Evolutionary conservation across 2,113 vertebrate genomes (phyloP), one percentile per base, ranked within the genome.

Genomic region (Cololabis saira): DNA sequence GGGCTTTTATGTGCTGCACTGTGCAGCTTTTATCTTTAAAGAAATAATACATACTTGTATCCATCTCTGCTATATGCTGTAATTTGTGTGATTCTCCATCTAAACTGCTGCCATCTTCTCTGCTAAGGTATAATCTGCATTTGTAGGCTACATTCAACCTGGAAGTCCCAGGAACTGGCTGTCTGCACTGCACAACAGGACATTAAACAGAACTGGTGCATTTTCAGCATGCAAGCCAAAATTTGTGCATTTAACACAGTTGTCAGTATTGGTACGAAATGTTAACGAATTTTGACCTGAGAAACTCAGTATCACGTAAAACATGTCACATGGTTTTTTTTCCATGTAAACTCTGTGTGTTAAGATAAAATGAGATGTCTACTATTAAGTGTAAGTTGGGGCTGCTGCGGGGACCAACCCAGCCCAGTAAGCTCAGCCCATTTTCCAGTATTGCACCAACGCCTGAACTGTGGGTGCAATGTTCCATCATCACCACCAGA

Each of bases 401-500:
- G 21, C 16, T 6, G 2, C 22, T 43, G 17, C 3, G 10, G 33
- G 2, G n/a, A 30, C 24, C 52, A 13, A 42, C 16, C 17, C 1
- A 42, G 12, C 56, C 47, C 42, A 41, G 21, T 37, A 7, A 9
- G 11, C 33, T n/a, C n/a, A 9, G 11, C 49, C 54, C 12, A 7
- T 53, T 55, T 47, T 8, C 18, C 15, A 4, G 2, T 21, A 5
- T 50, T 74, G 82, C 74, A 66, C 42, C 66, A 44, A 12, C 40
- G 16, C 21, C 9, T 62, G 8, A 41, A 8, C 4, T 16, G 1
- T 10, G 11, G 11, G 2, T 79, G 82, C 49, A 77, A 15, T 70
- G 27, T n/a, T 22, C 15, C 0, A 3, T 9, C 30, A 4, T 54
- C 16, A 24, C 88, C 90, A 81, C 57, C 63, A 91, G 93, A 70